Base-by-base conservation (phyloP, 37 sponge, comb jelly and placozoan species). In the Lycopodina hypogea region DNA sequence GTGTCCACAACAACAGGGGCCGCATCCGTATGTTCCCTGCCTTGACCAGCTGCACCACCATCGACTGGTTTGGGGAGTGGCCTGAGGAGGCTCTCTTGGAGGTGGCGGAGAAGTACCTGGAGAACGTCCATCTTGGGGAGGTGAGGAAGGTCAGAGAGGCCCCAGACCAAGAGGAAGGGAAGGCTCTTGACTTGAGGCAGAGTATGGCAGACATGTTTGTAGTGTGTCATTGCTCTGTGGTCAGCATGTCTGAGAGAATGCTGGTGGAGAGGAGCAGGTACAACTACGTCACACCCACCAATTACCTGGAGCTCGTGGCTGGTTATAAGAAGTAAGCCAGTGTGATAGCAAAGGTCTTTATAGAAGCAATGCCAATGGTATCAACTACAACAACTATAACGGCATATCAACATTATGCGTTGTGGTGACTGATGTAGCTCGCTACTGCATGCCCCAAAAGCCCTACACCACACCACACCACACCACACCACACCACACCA, bases 41-140 rank as follows among this genome's bases (percentile, higher is more conserved):
- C 34, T 93, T 95, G 79, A 94, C 95, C 42, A 99, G 93, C 93
- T 99, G 99, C 75, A 99, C 99, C 26, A 99, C 99, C 34, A 99
- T 99, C 35, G 99, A 99, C 85, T 95, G 96, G 99, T 99, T 99
- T 73, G 80, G 77, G 24, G 94, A 99, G 82, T 99, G 99, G 99
- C 99, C 99, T 23, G 91, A 83, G 42, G 99, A 99, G 59, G 99
- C 99, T 72, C 89, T 99, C 50, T 76, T 90, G 69, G 99, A 99
- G 57, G 99, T 99, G 66, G 96, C 96, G 0, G 90, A 93, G 79
- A 83, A 88, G 64, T 93, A 91, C 77, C 76, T 99, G 56, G 96
- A 96, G 73, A 93, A 95, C 4, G 90, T 96, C 26, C 83, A 81
- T 66, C 69, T 96, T 24, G 83, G 80, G 21, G 75, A 72, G 38